Percentiles rank a stretch among this genome's conserved stretches.
These are phyloP conservation scores for human DNA, from an alignment of 2,113 vertebrate genomes.

Conservation along the genomic window GRCh38 chr1:37631501-37632000, in stretches of 20 bases:
- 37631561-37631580: neutral
- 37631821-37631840: neutral
- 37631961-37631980: neutral
- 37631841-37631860: neutral
- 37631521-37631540: neutral
- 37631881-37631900: neutral
- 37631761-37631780: neutral
- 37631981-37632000: neutral
- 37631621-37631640: neutral
- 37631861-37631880: neutral
- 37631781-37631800: neutral
- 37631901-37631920: neutral
- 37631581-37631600: neutral
- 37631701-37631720: neutral
- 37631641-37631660: conserved; percentile 32
- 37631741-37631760: neutral
- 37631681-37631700: neutral
- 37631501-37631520: neutral
- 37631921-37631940: neutral
- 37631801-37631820: neutral
- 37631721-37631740: neutral
- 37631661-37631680: neutral
- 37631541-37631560: neutral
- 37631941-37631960: neutral
- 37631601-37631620: neutral